phyloP scores from a whole-genome alignment of 2,797 vertebrate genomes.

The Clamator glandarius region DNA sequence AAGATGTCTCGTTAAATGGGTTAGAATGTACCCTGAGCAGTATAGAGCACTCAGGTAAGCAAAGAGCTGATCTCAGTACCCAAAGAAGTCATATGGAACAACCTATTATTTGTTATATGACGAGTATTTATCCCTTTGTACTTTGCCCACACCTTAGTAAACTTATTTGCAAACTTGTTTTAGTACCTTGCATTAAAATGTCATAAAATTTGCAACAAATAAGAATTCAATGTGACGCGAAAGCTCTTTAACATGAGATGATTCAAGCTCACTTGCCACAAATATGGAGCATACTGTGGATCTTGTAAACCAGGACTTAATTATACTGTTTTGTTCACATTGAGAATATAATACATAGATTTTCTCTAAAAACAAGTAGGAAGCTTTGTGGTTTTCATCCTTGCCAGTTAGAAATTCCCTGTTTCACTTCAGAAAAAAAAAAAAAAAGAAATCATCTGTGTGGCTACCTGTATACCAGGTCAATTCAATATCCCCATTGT shows the following conservation, averaged over 20 bases:
- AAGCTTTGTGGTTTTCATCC: background rate
- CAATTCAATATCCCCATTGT: conserved; percentile 36
- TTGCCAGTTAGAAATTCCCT: background rate
- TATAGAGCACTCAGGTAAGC: background rate
- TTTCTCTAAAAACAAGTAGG: background rate
- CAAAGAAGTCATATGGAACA: background rate
- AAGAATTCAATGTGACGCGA: background rate
- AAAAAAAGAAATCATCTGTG: background rate
- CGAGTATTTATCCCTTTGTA: background rate
- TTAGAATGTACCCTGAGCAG: background rate
- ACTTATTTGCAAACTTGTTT: background rate
- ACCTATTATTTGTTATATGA: background rate
- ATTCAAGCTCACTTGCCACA: background rate
- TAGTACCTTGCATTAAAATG: background rate
- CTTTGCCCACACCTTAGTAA: background rate
- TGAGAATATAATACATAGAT: background rate
- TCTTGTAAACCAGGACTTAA: background rate
- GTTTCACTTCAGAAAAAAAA: background rate
- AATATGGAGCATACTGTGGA: background rate
- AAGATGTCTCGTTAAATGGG: background rate
- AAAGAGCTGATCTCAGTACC: background rate
- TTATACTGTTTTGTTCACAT: background rate
- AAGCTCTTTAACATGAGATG: background rate
- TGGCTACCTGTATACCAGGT: conserved; percentile 1
- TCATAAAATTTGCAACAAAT: background rate